Base-by-base conservation (phyloP, 2,113 vertebrate species). In the Hemichromis elongatus region DNA sequence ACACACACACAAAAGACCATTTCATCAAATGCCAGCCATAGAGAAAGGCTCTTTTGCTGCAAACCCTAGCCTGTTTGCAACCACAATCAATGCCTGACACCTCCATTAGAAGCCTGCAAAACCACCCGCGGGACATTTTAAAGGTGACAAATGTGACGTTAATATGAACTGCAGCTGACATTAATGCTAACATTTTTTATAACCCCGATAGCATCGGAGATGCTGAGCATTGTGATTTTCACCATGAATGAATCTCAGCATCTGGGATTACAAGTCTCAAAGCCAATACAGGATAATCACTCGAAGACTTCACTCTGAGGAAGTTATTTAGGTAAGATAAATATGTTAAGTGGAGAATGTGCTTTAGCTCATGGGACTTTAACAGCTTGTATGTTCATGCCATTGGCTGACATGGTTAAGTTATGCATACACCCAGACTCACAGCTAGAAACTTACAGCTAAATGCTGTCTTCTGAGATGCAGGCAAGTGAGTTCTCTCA, bases 81-180 rank as follows among this genome's bases (percentile, higher is more conserved):
- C 85, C 68, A 89, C 87, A 91, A 92, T 85, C 91, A 89, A 78
- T 92, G 92, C 92, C 84, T 88, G 92, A 92, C 93, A 92, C 70
- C 75, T 91, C 90, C 66, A 92, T 93, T 92, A 90, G 68, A 73
- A 63, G 80, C 50, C 82, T 68, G 24, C 33, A 66, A 84, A 86
- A 83, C 37, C 79, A 82, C 82, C 73, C 55, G 45, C 1, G 24
- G 68, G 88, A 81, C 16, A 54, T 80, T 90, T 88, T 73, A 84
- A 88, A 92, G 59, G 87, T 90, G 85, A 82, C 86, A 86, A 88
- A 91, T 59, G 79, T 54, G 79, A 88, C 86, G 87, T 85, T 88
- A 91, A 85, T 82, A 86, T 47, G 55, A 82, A 85, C 89, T 52
- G 82, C 68, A 59, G 68, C 33, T 80, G 83, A 89, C 89, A 88